Base-by-base conservation (phyloP, 2,888 invertebrate genomes). In the Ectemnius cavifrons region DNA sequence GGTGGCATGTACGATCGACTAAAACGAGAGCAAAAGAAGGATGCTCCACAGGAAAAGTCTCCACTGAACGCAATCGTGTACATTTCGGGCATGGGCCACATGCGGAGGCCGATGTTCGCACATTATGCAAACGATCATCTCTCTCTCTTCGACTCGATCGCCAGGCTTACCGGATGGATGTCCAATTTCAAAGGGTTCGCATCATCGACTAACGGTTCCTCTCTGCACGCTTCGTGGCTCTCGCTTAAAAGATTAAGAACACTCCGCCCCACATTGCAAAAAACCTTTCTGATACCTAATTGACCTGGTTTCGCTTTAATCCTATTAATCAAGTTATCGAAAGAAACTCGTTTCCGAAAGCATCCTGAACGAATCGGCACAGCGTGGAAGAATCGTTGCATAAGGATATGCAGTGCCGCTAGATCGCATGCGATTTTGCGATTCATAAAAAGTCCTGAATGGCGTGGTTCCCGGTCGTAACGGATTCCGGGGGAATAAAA, bases 201-300 rank as follows among this genome's bases (percentile, higher is more conserved):
- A 63, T 56, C n/a, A 46, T n/a, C 14, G 46, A n/a, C 8, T 78
- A 78, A 78, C 78, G 78, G 77, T 77, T 69, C 64, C 56, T 56
- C 18, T 68, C 27, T 52, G 68, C 67, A 62, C 16, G 66, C 62
- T 68, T 66, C 13, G 56, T 14, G 46, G n/a, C 37, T 8, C 37
- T 37, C 37, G 37, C 37, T 37, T 37, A 37, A 37, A 4, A 37
- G 37, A 37, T 37, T 37, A 37, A 37, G 37, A 37, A 37, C 37
- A 37, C 37, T 37, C 8, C 37, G 37, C 37, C 37, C 37, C 37
- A 6, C 37, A 4, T 4, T 6, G 37, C 37, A 37, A 37, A 6
- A 37, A 37, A 6, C 8, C 37, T 11, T 37, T 8, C 37, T 6
- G 0, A 37, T 37, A 37, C 37, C 37, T 37, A 37, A 37, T 37